A percentile compares a stretch with the other conserved stretches of the same genome.
Evolutionary conservation across 2,888 invertebrate genomes (phyloP).

Genomic region (Tachina fera): DNA sequence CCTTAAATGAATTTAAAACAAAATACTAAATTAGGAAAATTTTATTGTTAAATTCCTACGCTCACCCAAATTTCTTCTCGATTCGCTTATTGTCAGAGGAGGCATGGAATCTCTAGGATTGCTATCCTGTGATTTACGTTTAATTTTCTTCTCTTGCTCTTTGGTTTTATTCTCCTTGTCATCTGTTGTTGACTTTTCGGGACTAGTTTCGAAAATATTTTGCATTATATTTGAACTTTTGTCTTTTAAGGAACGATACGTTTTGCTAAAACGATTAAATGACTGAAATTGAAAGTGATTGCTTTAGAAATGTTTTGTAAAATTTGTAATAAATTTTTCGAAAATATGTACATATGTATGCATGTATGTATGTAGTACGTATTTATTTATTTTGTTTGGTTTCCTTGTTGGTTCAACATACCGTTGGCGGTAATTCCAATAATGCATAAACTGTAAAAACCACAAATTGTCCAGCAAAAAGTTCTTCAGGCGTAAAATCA

Average conservation of each 20-base stretch:
- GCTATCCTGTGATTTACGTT: constrained; percentile 68
- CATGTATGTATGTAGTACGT: background rate
- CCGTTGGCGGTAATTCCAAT: constrained; percentile 81
- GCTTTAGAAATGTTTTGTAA: background rate
- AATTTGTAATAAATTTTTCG: constrained; percentile 16
- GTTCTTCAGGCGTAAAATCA: constrained; percentile 78
- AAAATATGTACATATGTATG: background rate
- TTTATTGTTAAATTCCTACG: background rate
- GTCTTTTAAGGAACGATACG: constrained; percentile 81
- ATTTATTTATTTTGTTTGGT: constrained; percentile 23
- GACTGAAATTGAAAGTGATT: constrained; percentile 74
- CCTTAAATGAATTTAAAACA: constrained; percentile 73
- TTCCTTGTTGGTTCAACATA: constrained; percentile 73
- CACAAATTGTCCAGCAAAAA: constrained; percentile 82
- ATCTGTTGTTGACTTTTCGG: constrained; percentile 60
- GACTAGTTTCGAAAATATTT: constrained; percentile 76
- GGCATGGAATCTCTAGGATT: constrained; percentile 77
- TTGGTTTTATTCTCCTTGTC: constrained; percentile 70
- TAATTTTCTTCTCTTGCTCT: constrained; percentile 64
- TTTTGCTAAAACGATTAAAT: constrained; percentile 82
- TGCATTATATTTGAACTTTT: constrained; percentile 80
- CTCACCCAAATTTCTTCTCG: constrained; percentile 81
- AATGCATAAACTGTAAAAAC: constrained; percentile 83
- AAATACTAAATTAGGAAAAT: background rate
- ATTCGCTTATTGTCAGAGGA: constrained; percentile 81